phyloP scores from a whole-genome alignment of 2,797 vertebrate species.

The Sternotherus odoratus region DNA sequence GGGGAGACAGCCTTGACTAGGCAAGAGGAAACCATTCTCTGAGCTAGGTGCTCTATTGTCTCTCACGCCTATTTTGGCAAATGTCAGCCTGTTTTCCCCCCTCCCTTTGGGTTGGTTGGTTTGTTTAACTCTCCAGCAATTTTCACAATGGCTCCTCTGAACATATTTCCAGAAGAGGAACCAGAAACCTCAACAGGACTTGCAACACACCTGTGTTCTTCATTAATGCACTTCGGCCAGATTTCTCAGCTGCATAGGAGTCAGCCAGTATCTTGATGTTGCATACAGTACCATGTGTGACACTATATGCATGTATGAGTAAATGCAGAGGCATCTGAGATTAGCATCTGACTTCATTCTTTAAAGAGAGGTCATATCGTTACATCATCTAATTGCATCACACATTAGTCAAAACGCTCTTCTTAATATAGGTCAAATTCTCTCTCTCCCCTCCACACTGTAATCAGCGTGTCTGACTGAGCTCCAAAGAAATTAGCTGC shows the following conservation, averaged over 20 bases:
- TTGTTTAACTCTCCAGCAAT: not conserved
- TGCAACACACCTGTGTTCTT: not conserved
- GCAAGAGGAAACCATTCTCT: not conserved
- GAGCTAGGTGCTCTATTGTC: not conserved
- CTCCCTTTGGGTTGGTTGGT: not conserved
- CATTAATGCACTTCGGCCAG: not conserved
- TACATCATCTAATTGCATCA: slow-evolving; percentile 19
- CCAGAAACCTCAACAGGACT: not conserved
- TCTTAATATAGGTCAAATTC: not conserved
- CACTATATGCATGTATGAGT: not conserved
- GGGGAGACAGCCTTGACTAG: not conserved
- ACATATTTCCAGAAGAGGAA: not conserved
- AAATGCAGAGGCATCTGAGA: not conserved
- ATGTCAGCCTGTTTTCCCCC: not conserved
- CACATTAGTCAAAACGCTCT: slow-evolving; percentile 19
- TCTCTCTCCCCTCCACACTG: not conserved
- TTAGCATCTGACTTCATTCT: slow-evolving; percentile 35
- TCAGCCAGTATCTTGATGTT: not conserved
- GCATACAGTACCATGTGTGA: not conserved
- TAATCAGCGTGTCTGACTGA: not conserved
- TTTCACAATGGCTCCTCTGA: not conserved
- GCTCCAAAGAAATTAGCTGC: not conserved
- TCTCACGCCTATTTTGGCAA: not conserved
- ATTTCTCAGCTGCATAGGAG: not conserved
- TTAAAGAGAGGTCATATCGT: not conserved